Evolutionary conservation across 2,888 invertebrate genomes (phyloP), one percentile per base, ranked within the genome.

Genomic region (Archaeoteleia sp.): DNA sequence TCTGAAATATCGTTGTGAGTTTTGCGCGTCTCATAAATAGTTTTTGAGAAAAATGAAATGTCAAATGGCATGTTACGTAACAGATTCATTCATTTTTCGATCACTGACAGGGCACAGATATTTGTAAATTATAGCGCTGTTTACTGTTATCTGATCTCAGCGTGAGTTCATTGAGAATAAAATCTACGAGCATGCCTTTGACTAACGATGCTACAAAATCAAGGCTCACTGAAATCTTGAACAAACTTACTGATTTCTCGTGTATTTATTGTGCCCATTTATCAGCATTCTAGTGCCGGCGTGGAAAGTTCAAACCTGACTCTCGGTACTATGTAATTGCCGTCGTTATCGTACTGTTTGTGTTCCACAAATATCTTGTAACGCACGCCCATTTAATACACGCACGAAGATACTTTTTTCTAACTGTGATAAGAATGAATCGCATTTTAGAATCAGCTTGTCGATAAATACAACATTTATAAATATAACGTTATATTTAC

Each of bases 121-220:
- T 46, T 58, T 46, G 1, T 29, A 58, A 65, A 77, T 74, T 73
- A 73, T 54, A 43, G 65, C 46, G 32, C 48, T 40, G 73, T 77
- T 76, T 73, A 78, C 73, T 71, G 67, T 67, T 74, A 77, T 73
- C 70, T 66, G 66, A 63, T 71, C 74, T 40, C 68, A 68, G 68
- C 71, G 63, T 68, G 70, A 76, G 69, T 58, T 61, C 70, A 55
- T 71, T 67, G 60, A 60, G 71, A 71, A 72, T 71, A 67, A 75
- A 74, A 74, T 69, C 62, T 61, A 49, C 42, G 61, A 66, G 54
- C 65, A 57, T 40, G 51, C 53, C 58, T 58, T 46, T 46, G 51
- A 58, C 53, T 54, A 53, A 53, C 58, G 42, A 53, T 51, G 53
- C 48, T 12, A 45, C 45, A 51, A 49, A 60, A 67, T 49, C 35